Conservation (phyloP, 2,888 invertebrate genomes). For the Cepaea hortensis region DNA sequence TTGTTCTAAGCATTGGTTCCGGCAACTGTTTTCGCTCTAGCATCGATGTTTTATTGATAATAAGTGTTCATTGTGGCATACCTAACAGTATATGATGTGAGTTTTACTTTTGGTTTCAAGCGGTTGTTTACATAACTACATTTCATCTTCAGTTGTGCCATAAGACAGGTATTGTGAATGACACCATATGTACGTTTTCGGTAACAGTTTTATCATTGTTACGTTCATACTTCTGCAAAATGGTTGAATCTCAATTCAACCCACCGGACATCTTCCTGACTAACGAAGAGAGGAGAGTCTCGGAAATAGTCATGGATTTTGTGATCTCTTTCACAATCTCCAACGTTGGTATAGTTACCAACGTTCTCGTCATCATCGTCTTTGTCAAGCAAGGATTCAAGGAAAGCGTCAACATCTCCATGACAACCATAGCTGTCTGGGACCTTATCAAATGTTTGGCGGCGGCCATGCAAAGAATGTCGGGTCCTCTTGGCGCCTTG, state of each 20-base stretch:
- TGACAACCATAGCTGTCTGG: constrained; percentile 47
- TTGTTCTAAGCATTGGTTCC: too few species aligned
- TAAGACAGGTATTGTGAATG: too few species aligned
- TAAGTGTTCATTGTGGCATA: too few species aligned
- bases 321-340: constrained; percentile 22
- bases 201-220: neutral
- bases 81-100: too few species aligned
- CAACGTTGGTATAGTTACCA: constrained; percentile 30
- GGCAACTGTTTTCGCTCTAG: too few species aligned
- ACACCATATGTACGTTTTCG: neutral
- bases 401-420: constrained; percentile 46
- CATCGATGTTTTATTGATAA: too few species aligned
- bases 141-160: neutral
- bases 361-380: constrained; percentile 38
- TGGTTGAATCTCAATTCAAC: neutral
- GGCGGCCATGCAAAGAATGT: constrained; percentile 33
- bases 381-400: constrained; percentile 40
- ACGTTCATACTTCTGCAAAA: neutral
- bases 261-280: constrained; percentile 20
- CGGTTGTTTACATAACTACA: neutral
- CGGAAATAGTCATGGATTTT: constrained; percentile 43
- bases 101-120: too few species aligned
- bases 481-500: constrained; percentile 13
- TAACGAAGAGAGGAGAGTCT: constrained; percentile 5
- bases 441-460: constrained; percentile 41